A percentile compares a stretch with the other conserved stretches of the same genome.
Conservation (phyloP, 2,113 vertebrate genomes). For the Carassius gibelio region DNA sequence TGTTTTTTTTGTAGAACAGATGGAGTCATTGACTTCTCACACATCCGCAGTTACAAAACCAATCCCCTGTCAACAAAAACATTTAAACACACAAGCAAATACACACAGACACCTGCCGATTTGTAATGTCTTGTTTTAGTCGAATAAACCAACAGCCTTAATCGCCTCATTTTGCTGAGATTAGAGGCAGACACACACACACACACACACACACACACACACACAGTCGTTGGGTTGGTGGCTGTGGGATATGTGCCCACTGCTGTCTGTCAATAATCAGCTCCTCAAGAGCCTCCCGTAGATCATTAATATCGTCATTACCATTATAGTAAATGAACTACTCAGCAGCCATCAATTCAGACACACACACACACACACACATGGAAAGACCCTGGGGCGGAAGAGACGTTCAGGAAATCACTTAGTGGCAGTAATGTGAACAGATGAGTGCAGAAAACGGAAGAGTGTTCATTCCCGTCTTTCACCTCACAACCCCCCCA, state of each 20-base stretch:
- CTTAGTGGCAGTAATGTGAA: conserved; percentile 38
- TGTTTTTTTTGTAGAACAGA: not conserved
- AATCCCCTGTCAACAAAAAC: not conserved
- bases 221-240: not conserved
- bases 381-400: not conserved
- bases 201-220: not conserved
- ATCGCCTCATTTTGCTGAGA: not conserved
- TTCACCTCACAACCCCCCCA: conserved; percentile 10
- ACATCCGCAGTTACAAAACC: conserved; percentile 27
- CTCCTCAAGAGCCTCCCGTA: not conserved
- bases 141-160: conserved; percentile 6
- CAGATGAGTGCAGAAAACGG: conserved; percentile 13
- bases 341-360: conserved; percentile 25
- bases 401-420: conserved; percentile 30
- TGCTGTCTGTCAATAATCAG: conserved; percentile 20
- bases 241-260: not conserved
- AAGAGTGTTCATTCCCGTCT: conserved; percentile 18
- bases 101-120: conserved; percentile 26
- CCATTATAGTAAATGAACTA: conserved; percentile 10
- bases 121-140: not conserved
- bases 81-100: not conserved
- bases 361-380: not conserved
- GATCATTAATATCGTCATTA: conserved; percentile 28
- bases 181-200: not conserved
- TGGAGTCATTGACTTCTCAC: conserved; percentile 15